These are phyloP conservation scores for Artemia franciscana DNA, from an alignment of 1,140 invertebrate genomes.

Conservation along the genomic window DNA sequence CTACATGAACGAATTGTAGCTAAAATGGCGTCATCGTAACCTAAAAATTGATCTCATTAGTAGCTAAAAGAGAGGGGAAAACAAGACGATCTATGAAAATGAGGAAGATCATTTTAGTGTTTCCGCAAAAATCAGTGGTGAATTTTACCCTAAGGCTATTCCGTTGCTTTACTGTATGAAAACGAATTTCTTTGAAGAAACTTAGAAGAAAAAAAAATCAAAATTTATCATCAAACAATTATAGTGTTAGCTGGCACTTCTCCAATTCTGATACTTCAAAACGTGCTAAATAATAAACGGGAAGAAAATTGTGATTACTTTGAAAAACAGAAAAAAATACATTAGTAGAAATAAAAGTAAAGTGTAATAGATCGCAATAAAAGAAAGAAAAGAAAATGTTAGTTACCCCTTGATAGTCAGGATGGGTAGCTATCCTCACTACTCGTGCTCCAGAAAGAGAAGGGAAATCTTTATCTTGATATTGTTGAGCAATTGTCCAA, in stretches of 20 bases:
- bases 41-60: too few species aligned
- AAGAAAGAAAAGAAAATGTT: not conserved
- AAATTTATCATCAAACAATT: not conserved
- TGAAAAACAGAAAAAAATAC: not conserved
- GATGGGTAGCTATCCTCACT: constrained; percentile 91
- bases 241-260: too few species aligned
- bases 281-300: constrained; percentile 1
- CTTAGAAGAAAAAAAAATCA: constrained; percentile 6
- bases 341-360: not conserved
- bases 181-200: constrained; percentile 10
- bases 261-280: too few species aligned
- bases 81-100: too few species aligned
- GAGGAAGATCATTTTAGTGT: too few species aligned
- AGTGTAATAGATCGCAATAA: not conserved
- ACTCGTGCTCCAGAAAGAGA: constrained; percentile 68
- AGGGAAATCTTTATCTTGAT: constrained; percentile 79
- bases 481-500: constrained; percentile 93
- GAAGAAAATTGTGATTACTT: too few species aligned
- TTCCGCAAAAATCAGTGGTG: too few species aligned
- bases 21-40: too few species aligned
- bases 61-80: too few species aligned
- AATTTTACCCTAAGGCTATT: too few species aligned
- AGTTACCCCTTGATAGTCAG: constrained; percentile 72
- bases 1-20: too few species aligned
- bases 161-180: too few species aligned